Evolutionary conservation across 1,140 invertebrate species (phyloP).

Genomic region (Heliconius himera): DNA sequence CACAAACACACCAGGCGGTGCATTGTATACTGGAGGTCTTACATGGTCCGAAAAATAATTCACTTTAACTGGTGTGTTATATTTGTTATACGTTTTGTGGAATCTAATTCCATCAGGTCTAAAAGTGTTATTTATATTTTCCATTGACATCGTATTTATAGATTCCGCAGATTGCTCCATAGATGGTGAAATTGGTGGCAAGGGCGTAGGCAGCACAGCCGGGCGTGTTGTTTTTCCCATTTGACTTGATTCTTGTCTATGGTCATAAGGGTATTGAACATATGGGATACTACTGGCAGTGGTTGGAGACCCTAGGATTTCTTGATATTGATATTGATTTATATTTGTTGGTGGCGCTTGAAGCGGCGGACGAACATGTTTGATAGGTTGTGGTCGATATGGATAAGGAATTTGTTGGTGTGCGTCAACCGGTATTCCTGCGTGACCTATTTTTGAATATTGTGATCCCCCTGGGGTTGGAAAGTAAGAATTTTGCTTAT

Average conservation of each 20-base stretch:
- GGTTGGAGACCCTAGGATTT: slow-evolving; percentile 36
- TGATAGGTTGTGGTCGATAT: slow-evolving; percentile 54
- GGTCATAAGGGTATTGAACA: slow-evolving; percentile 49
- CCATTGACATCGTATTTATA: slow-evolving; percentile 40
- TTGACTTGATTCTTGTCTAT: slow-evolving; percentile 51
- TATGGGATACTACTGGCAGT: slow-evolving; percentile 43
- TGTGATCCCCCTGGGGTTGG: slow-evolving; percentile 44
- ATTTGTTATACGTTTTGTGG: slow-evolving; percentile 57
- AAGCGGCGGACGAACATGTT: slow-evolving; percentile 51
- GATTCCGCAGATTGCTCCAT: slow-evolving; percentile 50
- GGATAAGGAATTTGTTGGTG: slow-evolving; percentile 54
- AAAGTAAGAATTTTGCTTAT: slow-evolving; percentile 52
- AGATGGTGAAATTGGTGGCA: slow-evolving; percentile 41
- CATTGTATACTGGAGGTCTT: slow-evolving; percentile 70
- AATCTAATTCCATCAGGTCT: slow-evolving; percentile 44
- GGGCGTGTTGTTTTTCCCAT: slow-evolving; percentile 59
- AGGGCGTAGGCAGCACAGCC: slow-evolving; percentile 66
- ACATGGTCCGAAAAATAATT: slow-evolving; percentile 66
- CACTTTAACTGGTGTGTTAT: slow-evolving; percentile 51
- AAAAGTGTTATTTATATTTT: slow-evolving; percentile 48
- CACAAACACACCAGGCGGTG: slow-evolving; percentile 72
- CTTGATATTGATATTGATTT: slow-evolving; percentile 50
- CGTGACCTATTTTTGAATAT: slow-evolving; percentile 57
- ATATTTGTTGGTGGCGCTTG: slow-evolving; percentile 44
- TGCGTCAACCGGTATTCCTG: slow-evolving; percentile 49